Percentiles rank a stretch among this genome's conserved stretches.
These are phyloP conservation scores for Argyra leucocephala DNA, from an alignment of 2,888 invertebrate species.

Conservation along the genomic window DNA sequence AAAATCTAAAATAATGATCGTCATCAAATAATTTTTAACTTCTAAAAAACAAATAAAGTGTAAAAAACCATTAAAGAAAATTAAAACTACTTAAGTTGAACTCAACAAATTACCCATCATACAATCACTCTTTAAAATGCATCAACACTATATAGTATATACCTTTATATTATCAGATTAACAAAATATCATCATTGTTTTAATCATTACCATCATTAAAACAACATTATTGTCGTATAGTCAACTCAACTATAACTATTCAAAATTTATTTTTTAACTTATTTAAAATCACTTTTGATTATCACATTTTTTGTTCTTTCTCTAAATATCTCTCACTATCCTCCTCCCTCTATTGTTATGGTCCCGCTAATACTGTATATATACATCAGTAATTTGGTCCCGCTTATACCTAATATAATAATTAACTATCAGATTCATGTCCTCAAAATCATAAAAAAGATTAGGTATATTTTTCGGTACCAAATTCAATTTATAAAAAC, in stretches of 20 bases:
- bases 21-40: not conserved
- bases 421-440: not conserved
- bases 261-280: too few relatives aligned
- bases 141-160: not conserved
- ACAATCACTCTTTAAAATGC: not conserved
- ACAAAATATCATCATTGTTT: too few relatives aligned
- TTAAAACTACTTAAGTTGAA: not conserved
- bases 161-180: too few relatives aligned
- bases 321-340: too few relatives aligned
- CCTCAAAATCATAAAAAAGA: constrained; percentile 6
- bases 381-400: too few relatives aligned
- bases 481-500: too few relatives aligned
- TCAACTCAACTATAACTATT: too few relatives aligned
- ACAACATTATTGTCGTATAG: too few relatives aligned
- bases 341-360: too few relatives aligned
- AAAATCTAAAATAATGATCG: constrained; percentile 3
- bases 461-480: not conserved
- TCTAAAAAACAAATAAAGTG: not conserved
- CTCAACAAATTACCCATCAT: not conserved
- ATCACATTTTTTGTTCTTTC: not conserved
- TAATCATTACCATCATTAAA: too few relatives aligned
- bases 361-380: too few relatives aligned
- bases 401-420: too few relatives aligned
- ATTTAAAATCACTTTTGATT: not conserved
- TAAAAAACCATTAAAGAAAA: not conserved